phyloP scores from a whole-genome alignment of 2,797 vertebrate genomes.

The Poeciliopsis turneri region DNA sequence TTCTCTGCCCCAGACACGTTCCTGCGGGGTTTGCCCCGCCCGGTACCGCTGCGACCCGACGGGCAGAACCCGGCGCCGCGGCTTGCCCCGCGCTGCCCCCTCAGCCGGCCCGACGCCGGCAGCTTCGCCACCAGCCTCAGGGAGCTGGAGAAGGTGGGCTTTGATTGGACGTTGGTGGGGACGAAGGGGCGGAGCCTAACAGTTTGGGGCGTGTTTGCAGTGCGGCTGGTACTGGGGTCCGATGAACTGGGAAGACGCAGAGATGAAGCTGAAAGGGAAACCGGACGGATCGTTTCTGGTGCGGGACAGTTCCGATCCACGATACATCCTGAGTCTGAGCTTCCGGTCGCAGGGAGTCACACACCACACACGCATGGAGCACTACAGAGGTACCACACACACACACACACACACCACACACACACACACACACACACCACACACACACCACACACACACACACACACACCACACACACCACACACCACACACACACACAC shows the following conservation, averaged over 20 bases:
- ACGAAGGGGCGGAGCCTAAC: not conserved
- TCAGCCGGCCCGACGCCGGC: slow-evolving; percentile 83
- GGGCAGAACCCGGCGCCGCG: slow-evolving; percentile 57
- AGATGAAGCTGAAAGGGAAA: slow-evolving; percentile 96
- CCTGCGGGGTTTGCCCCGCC: slow-evolving; percentile 64
- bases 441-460: too few relatives aligned
- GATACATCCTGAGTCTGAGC: slow-evolving; percentile 97
- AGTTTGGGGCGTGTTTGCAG: slow-evolving; percentile 10
- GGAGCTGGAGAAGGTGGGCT: slow-evolving; percentile 88
- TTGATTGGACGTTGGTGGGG: not conserved
- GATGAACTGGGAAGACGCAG: slow-evolving; percentile 98
- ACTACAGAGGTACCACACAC: slow-evolving; percentile 83
- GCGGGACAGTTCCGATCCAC: slow-evolving; percentile 93
- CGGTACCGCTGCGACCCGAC: slow-evolving; percentile 53
- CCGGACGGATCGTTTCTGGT: slow-evolving; percentile 96
- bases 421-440: not conserved
- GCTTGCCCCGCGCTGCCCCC: slow-evolving; percentile 75
- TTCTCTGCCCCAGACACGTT: slow-evolving; percentile 64
- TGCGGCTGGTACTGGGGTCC: slow-evolving; percentile 99
- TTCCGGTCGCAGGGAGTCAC: slow-evolving; percentile 96
- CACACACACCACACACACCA: too few relatives aligned
- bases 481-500: too few relatives aligned
- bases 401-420: not conserved
- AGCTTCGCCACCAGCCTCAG: slow-evolving; percentile 89
- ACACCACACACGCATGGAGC: slow-evolving; percentile 92